phyloP scores from a whole-genome alignment of 2,113 vertebrate species.

The Fregata magnificens region DNA sequence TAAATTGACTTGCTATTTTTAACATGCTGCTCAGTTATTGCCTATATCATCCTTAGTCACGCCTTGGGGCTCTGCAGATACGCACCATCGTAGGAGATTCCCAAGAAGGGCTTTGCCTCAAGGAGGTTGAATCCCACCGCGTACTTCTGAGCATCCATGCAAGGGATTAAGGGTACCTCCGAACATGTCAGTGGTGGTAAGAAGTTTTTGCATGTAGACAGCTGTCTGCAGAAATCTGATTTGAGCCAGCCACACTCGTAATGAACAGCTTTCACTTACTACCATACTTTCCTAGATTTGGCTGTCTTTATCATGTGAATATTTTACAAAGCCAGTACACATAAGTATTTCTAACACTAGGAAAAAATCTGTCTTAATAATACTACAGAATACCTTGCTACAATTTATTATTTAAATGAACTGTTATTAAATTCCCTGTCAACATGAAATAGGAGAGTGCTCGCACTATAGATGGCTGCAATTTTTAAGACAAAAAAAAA shows the following conservation, averaged over 20 bases:
- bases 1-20: slow-evolving; percentile 58
- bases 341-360: background rate
- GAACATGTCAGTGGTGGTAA: background rate
- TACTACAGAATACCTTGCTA: background rate
- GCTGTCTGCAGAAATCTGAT: background rate
- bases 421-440: background rate
- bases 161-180: background rate
- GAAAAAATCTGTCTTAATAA: background rate
- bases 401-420: background rate
- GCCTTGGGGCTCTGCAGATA: background rate
- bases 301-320: background rate
- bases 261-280: background rate
- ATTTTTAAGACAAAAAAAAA: background rate
- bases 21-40: slow-evolving; percentile 8
- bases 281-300: background rate
- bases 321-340: background rate
- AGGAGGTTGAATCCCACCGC: background rate
- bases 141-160: background rate
- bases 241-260: background rate
- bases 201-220: background rate
- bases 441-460: background rate
- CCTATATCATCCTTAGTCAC: background rate
- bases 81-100: background rate
- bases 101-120: background rate
- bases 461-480: background rate